These are phyloP conservation scores for Lycia hirtaria DNA, from an alignment of 2,888 invertebrate species.

Conservation along the genomic window DNA sequence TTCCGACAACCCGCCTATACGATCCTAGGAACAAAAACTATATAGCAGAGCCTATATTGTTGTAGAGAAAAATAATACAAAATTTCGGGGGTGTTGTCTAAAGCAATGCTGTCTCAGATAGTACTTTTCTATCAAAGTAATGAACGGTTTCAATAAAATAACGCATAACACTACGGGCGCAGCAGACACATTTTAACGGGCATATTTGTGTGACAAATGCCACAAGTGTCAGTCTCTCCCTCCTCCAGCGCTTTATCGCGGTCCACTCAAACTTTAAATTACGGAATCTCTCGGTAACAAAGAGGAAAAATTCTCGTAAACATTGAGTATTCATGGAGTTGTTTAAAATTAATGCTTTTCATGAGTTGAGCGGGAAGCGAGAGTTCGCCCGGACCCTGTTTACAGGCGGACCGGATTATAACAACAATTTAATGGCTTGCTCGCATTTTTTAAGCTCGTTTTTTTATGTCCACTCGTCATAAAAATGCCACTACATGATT, in stretches of 20 bases:
- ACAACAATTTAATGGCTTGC: constrained; percentile 16
- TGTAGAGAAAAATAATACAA: no score
- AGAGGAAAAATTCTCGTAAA: constrained; percentile 22
- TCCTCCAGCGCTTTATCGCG: constrained; percentile 2
- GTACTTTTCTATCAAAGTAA: no score
- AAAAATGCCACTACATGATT: neutral
- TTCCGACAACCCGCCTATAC: no score
- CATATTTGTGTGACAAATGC: neutral
- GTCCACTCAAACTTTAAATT: constrained; percentile 22
- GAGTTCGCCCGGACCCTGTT: constrained; percentile 14
- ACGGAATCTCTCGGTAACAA: constrained; percentile 12
- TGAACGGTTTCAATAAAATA: no score
- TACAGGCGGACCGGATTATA: constrained; percentile 6
- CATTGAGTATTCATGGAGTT: constrained; percentile 25
- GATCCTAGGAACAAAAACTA: no score
- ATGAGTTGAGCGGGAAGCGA: constrained; percentile 16
- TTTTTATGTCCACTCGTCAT: neutral
- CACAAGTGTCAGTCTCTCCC: neutral
- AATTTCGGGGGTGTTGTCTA: no score
- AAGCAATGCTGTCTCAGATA: no score
- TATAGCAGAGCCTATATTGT: no score
- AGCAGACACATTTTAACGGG: no score
- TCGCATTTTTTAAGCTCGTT: neutral
- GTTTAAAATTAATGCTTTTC: constrained; percentile 28
- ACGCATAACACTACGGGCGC: no score